These are phyloP conservation scores for Entomobrya multifasciata DNA, from an alignment of 2,888 invertebrate species.

Conservation along the genomic window DNA sequence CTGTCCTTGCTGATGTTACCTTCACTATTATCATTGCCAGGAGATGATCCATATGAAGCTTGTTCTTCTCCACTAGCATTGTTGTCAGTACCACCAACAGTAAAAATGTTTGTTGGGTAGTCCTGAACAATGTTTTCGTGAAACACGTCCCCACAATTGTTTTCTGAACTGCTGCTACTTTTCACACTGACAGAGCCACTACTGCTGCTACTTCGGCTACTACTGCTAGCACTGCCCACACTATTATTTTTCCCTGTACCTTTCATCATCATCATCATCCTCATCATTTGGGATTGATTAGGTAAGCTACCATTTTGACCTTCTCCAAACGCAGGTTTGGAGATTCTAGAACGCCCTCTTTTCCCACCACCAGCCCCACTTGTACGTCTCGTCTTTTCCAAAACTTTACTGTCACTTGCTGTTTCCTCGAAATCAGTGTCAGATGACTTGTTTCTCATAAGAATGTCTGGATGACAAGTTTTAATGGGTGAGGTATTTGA, in stretches of 20 bases:
- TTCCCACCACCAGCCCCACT: slow-evolving; percentile 27
- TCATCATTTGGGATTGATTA: slow-evolving; percentile 69
- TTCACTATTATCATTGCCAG: no score
- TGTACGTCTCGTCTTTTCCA: slow-evolving; percentile 23
- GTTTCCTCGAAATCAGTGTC: slow-evolving; percentile 65
- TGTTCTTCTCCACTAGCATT: slow-evolving; percentile 1
- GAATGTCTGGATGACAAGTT: slow-evolving; percentile 44
- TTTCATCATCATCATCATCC: slow-evolving; percentile 75
- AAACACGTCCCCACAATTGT: slow-evolving; percentile 63
- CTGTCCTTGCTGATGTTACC: neutral
- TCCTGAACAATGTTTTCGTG: slow-evolving; percentile 68
- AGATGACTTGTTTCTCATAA: slow-evolving; percentile 26
- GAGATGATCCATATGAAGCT: slow-evolving; percentile 5
- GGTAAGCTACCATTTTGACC: slow-evolving; percentile 55
- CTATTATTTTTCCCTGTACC: slow-evolving; percentile 54
- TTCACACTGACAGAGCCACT: slow-evolving; percentile 68
- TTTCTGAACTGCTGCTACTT: slow-evolving; percentile 59
- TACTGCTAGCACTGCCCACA: slow-evolving; percentile 63
- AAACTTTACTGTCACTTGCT: slow-evolving; percentile 49
- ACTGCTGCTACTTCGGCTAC: slow-evolving; percentile 73
- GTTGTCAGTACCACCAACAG: slow-evolving; percentile 12
- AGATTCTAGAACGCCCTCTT: slow-evolving; percentile 46
- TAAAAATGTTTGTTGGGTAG: slow-evolving; percentile 64
- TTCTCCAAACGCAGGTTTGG: neutral
- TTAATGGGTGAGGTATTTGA: slow-evolving; percentile 51